Percentiles rank a stretch among this genome's conserved stretches.
These are phyloP conservation scores for Osmerus mordax DNA, from an alignment of 2,113 vertebrate species.

Conservation along the genomic window DNA sequence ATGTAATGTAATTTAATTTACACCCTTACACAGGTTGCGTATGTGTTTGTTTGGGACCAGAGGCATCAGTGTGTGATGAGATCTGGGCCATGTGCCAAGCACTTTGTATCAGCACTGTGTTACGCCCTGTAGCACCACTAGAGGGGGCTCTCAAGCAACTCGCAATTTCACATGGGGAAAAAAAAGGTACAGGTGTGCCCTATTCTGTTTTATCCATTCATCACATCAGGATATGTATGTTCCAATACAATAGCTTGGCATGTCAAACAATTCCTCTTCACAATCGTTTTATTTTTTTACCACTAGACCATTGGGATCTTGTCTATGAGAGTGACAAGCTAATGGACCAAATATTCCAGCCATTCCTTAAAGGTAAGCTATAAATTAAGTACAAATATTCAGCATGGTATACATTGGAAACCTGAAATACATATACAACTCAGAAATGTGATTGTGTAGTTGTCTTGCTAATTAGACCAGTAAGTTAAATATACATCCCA, in stretches of 20 bases:
- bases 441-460: too few species aligned
- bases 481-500: too few species aligned
- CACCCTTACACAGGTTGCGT: conserved; percentile 58
- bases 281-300: neutral
- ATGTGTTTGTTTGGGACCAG: conserved; percentile 70
- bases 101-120: conserved; percentile 51
- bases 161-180: neutral
- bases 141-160: conserved; percentile 34
- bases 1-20: too few species aligned
- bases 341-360: conserved; percentile 70
- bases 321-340: conserved; percentile 71
- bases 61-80: conserved; percentile 64
- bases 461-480: too few species aligned
- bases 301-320: conserved; percentile 60
- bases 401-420: neutral
- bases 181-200: too few species aligned
- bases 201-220: too few species aligned
- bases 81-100: conserved; percentile 77
- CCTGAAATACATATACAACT: too few species aligned
- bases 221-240: too few species aligned
- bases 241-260: too few species aligned
- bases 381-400: neutral
- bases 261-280: neutral
- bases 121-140: conserved; percentile 26
- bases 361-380: conserved; percentile 75